Conservation (phyloP, 2,113 vertebrate genomes). For the Alces alces region DNA sequence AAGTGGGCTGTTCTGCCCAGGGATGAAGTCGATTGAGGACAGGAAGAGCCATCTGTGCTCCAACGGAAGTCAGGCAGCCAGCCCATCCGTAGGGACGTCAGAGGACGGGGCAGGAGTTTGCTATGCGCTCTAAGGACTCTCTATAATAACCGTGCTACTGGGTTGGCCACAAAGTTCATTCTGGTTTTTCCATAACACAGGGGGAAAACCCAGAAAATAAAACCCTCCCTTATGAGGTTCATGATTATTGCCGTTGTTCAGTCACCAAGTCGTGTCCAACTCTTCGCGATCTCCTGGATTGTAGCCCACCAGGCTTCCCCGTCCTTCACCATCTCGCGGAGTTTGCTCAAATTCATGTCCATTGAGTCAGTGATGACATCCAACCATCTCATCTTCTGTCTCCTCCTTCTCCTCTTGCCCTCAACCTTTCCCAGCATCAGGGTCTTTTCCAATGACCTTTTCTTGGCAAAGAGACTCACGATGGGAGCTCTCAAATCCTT, state of each 20-base stretch:
- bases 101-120: background rate
- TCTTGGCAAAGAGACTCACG: background rate
- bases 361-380: background rate
- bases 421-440: background rate
- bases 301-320: rapidly evolving
- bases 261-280: background rate
- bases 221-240: background rate
- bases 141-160: background rate
- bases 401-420: background rate
- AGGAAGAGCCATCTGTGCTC: too few relatives aligned
- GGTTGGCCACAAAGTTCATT: background rate
- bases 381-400: background rate
- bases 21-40: rapidly evolving
- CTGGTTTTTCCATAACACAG: background rate
- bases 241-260: background rate
- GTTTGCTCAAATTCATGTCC: background rate
- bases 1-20: background rate
- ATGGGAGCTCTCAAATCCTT: background rate
- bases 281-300: background rate
- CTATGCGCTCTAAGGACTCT: background rate
- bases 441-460: background rate
- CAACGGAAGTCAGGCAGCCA: background rate
- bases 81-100: rapidly evolving
- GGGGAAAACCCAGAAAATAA: background rate
- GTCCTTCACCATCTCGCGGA: background rate